Percentiles rank a stretch among this genome's conserved stretches.
Evolutionary conservation across 2,888 invertebrate species (phyloP).

Genomic region (Conchocele bisecta): DNA sequence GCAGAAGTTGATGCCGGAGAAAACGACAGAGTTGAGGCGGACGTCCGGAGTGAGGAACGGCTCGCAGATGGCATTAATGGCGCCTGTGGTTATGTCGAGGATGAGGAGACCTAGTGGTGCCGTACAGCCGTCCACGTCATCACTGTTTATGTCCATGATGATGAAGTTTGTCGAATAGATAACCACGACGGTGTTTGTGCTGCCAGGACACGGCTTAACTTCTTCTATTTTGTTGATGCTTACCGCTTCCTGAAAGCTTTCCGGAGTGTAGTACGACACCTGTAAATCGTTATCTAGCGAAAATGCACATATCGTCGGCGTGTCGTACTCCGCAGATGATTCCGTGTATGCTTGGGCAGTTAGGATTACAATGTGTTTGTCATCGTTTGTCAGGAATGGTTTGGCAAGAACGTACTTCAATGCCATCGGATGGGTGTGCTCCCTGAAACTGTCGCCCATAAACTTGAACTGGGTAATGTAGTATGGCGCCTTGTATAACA

Average conservation of each 20-base stretch:
- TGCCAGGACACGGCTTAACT: constrained; percentile 65
- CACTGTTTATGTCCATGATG: constrained; percentile 34
- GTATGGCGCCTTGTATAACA: constrained; percentile 70
- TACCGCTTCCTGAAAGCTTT: constrained; percentile 72
- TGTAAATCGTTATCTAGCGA: constrained; percentile 68
- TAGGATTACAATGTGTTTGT: constrained; percentile 77
- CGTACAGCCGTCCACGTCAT: constrained; percentile 20
- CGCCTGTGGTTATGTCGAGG: constrained; percentile 74
- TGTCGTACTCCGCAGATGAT: constrained; percentile 62
- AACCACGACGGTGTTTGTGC: constrained; percentile 69
- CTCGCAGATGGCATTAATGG: constrained; percentile 73
- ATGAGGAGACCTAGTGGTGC: constrained; percentile 68
- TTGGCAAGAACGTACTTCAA: constrained; percentile 69
- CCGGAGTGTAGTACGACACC: constrained; percentile 72
- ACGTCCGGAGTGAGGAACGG: constrained; percentile 71
- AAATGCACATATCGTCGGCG: constrained; percentile 77
- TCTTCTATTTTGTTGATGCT: constrained; percentile 74
- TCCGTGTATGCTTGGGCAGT: constrained; percentile 75
- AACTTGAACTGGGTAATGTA: constrained; percentile 71
- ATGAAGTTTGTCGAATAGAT: constrained; percentile 64
- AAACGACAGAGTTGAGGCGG: constrained; percentile 64
- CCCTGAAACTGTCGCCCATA: constrained; percentile 60
- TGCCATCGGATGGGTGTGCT: constrained; percentile 64
- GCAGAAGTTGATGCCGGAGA: constrained; percentile 76
- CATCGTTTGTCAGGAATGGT: constrained; percentile 78